Percentiles rank a stretch among this genome's conserved stretches.
Conservation (phyloP, 2,113 vertebrate species). For the Salvelinus alpinus region DNA sequence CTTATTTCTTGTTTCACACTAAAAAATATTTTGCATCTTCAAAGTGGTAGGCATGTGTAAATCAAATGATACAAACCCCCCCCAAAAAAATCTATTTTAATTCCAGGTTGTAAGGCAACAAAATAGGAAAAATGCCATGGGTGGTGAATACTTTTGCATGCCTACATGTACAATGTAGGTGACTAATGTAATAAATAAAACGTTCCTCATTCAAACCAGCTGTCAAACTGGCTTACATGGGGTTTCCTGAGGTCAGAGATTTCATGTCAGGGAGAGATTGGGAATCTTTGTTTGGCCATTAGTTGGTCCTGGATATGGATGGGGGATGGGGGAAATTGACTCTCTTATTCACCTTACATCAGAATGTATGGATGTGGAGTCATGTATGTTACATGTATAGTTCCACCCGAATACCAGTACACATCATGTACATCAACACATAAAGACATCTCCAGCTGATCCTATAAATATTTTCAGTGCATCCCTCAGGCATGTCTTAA, state of each 20-base stretch:
- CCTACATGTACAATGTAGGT: conserved; percentile 1
- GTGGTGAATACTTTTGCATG: too few relatives aligned
- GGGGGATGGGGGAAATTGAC: conserved; percentile 17
- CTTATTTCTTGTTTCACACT: too few relatives aligned
- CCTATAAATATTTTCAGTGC: not conserved
- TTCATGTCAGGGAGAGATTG: conserved; percentile 26
- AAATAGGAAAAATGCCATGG: too few relatives aligned
- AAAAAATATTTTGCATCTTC: too few relatives aligned
- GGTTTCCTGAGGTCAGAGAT: conserved; percentile 55
- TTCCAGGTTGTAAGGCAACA: too few relatives aligned
- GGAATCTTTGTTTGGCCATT: conserved; percentile 36
- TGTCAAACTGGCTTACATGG: conserved; percentile 55
- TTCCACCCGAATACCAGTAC: not conserved
- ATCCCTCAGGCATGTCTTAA: not conserved
- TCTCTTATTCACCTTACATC: conserved; percentile 40
- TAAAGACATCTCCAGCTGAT: not conserved
- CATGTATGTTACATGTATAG: not conserved
- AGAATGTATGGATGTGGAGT: conserved; percentile 6
- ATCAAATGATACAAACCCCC: too few relatives aligned
- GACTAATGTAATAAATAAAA: conserved; percentile 59
- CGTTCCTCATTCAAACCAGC: conserved; percentile 41
- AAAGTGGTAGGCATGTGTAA: too few relatives aligned
- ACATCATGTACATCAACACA: not conserved
- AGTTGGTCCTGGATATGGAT: conserved; percentile 43
- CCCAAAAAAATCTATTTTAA: too few relatives aligned